Evolutionary conservation across 2,888 invertebrate species (phyloP), one percentile per base, ranked within the genome.

Genomic region (Rhabditoides inermis): DNA sequence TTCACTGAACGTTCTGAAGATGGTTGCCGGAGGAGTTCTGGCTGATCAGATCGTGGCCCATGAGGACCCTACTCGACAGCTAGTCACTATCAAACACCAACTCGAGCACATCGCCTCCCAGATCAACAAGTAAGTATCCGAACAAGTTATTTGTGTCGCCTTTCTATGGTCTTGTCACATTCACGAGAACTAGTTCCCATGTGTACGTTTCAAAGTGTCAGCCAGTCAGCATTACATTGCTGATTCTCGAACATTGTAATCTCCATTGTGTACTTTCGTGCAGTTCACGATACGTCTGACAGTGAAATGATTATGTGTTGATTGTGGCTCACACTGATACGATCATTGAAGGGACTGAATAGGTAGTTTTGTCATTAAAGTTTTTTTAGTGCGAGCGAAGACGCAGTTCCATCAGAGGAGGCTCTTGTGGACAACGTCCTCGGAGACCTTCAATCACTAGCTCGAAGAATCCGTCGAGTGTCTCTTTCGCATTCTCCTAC

Each of bases 381-480:
- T 42, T 22, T 3, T 47, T 54, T 30, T 45, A 53, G 44, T 22
- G 48, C 45, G 20, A 49, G 53, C 23, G 39, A 49, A n/a, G n/a
- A n/a, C n/a, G n/a, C n/a, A n/a, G n/a, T n/a, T n/a, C n/a, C n/a
- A 2, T 57, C 61, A 2, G 58, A 51, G 28, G 68, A 68, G 30
- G 54, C 49, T 18, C 56, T 72, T 10, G 73, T 72, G 18, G 71
- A 66, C 22, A 56, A 62, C 23, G 71, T 73, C 7, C 63, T 73
- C 25, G 66, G 62, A 26, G 69, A 74, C 39, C 56, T 73, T n/a
- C 70, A 73, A 55, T 59, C 61, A 27, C 53, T 73, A 47, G 68
- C 72, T 7, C 57, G 59, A 23, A 49, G 69, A 37, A 65, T 69
- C 41, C 58, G 67, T 12, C 58, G 67, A 25, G 69, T 69, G 10